Conservation (phyloP, 2,888 invertebrate species). For the Selenia dentaria region DNA sequence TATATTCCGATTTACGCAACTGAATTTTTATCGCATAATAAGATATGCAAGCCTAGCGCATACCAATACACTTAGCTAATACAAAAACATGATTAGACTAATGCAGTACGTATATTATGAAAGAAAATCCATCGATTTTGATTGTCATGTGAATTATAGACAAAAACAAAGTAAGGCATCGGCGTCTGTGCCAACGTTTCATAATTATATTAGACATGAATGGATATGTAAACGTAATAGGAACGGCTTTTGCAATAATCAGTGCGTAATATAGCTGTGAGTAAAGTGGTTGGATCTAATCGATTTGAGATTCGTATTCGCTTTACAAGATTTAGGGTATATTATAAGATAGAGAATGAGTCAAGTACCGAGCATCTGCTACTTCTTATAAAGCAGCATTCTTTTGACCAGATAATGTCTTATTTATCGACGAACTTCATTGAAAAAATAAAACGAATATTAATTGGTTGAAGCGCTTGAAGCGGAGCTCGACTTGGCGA, state of each 20-base stretch:
- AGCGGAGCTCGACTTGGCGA: too few species aligned
- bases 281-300: neutral
- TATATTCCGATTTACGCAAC: too few species aligned
- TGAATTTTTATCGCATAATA: neutral
- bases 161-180: constrained; percentile 34
- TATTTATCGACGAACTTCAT: too few species aligned
- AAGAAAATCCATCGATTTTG: constrained; percentile 47
- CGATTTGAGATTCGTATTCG: neutral
- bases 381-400: too few species aligned
- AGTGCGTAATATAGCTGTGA: constrained; percentile 18
- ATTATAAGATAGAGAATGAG: too few species aligned
- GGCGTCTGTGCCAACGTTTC: constrained; percentile 37
- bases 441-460: too few species aligned
- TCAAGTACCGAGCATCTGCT: too few species aligned
- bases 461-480: too few species aligned
- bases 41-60: neutral
- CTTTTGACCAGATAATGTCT: too few species aligned
- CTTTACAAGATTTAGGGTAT: too few species aligned
- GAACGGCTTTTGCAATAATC: constrained; percentile 21
- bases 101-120: constrained; percentile 35
- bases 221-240: constrained; percentile 43
- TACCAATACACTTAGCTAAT: neutral
- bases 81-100: constrained; percentile 33
- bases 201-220: constrained; percentile 37
- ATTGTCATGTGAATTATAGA: constrained; percentile 61